These are phyloP conservation scores for Prietella phreatophila DNA, from an alignment of 2,113 vertebrate species.

Conservation along the genomic window DNA sequence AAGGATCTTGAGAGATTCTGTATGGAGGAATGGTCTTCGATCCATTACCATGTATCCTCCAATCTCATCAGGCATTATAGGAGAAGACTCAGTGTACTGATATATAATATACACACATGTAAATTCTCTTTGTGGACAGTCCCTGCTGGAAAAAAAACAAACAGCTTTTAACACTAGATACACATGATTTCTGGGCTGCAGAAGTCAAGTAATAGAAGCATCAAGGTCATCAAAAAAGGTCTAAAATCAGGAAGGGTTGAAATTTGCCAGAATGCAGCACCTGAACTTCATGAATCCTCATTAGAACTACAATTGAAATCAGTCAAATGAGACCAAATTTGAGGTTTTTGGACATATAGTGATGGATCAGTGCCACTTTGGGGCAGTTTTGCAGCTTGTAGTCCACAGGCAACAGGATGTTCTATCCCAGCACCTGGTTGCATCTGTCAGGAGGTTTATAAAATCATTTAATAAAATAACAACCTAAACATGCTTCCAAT, in stretches of 20 bases:
- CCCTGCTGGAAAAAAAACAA: neutral
- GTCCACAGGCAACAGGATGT: neutral
- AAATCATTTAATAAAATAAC: neutral
- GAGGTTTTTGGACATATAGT: neutral
- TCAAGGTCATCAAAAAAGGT: neutral
- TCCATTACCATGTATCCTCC: no score
- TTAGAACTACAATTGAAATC: neutral
- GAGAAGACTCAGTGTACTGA: no score
- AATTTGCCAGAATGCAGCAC: neutral
- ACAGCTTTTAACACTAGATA: neutral
- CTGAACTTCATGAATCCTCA: neutral
- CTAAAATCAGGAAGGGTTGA: neutral
- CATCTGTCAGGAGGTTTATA: neutral
- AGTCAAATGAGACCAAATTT: neutral
- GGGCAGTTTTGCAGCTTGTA: no score
- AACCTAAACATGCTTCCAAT: neutral
- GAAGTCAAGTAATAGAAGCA: neutral
- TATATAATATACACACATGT: no score
- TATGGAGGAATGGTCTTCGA: no score
- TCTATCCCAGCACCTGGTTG: neutral
- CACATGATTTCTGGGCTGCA: neutral
- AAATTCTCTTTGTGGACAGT: no score
- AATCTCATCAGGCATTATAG: no score
- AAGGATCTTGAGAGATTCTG: no score
- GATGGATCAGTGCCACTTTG: neutral